Evolutionary conservation across 2,797 vertebrate species (phyloP).

Genomic region (Bovichtus diacanthus): DNA sequence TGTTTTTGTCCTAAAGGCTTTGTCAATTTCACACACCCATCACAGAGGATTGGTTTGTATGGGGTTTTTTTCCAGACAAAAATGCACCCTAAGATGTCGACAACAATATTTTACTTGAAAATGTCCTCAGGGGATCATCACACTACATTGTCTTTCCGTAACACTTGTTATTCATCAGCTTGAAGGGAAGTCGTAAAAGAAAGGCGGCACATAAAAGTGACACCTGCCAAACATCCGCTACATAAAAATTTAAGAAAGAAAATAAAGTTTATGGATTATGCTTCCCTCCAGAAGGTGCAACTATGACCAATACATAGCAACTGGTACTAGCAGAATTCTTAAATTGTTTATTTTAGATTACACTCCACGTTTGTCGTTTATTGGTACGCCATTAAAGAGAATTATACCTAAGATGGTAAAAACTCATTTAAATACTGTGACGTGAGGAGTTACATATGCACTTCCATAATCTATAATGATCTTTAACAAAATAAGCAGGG

Average conservation of each 20-base stretch:
- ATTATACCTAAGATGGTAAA: constrained; percentile 3
- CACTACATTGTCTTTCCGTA: constrained; percentile 25
- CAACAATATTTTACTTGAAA: constrained; percentile 25
- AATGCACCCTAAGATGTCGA: constrained; percentile 8
- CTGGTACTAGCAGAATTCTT: background rate
- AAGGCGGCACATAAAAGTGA: constrained; percentile 12
- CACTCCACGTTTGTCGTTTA: background rate
- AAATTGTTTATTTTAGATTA: background rate
- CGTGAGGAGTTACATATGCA: constrained; percentile 5
- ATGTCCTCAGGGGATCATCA: constrained; percentile 24
- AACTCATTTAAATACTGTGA: constrained; percentile 36
- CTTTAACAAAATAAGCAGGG: background rate
- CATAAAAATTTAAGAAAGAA: constrained; percentile 17
- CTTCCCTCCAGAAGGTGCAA: constrained; percentile 7
- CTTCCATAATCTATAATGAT: background rate
- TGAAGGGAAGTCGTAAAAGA: constrained; percentile 4
- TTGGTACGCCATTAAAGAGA: background rate
- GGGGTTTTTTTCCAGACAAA: constrained; percentile 16
- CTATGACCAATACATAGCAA: background rate
- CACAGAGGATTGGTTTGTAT: constrained; percentile 5
- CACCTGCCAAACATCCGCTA: constrained; percentile 28
- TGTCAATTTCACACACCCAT: background rate
- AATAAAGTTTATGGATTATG: constrained; percentile 12
- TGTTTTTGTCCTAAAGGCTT: background rate
- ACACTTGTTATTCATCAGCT: constrained; percentile 44